phyloP scores from a whole-genome alignment of 1,140 invertebrate genomes.

The Nephila pilipes region DNA sequence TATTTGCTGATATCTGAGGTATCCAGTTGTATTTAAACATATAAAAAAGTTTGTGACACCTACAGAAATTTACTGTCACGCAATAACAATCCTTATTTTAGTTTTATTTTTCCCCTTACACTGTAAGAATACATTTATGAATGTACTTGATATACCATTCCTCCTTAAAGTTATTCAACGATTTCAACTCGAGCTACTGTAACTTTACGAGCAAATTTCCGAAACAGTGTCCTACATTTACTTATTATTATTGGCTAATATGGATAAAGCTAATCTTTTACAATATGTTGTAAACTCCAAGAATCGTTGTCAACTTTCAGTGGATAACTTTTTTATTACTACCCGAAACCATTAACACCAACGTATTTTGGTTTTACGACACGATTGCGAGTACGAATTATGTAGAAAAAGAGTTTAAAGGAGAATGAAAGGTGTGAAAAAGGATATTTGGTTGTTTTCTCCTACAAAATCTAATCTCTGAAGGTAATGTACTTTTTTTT shows the following conservation, averaged over 20 bases:
- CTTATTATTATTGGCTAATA: slow-evolving; percentile 12
- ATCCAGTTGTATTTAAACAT: no score
- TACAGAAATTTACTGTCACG: not conserved
- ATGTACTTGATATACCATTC: not conserved
- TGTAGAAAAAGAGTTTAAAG: not conserved
- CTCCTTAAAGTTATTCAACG: not conserved
- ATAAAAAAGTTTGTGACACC: not conserved
- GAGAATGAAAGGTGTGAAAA: not conserved
- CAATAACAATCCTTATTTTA: not conserved
- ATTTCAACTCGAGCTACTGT: not conserved
- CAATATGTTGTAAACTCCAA: not conserved
- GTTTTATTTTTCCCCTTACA: not conserved
- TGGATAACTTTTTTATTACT: slow-evolving; percentile 26
- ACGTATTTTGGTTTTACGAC: not conserved
- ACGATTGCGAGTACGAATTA: not conserved
- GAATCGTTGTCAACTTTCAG: slow-evolving; percentile 6
- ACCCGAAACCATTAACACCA: not conserved
- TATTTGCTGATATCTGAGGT: no score
- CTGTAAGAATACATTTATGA: not conserved
- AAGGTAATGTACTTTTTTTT: no score
- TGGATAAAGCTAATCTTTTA: slow-evolving; percentile 24
- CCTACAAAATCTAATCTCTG: not conserved
- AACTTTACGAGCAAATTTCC: not conserved
- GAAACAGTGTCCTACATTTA: not conserved
- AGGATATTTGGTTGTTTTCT: not conserved